These are phyloP conservation scores for Schrankia costaestrigalis DNA, from an alignment of 2,888 invertebrate genomes.

Conservation along the genomic window DNA sequence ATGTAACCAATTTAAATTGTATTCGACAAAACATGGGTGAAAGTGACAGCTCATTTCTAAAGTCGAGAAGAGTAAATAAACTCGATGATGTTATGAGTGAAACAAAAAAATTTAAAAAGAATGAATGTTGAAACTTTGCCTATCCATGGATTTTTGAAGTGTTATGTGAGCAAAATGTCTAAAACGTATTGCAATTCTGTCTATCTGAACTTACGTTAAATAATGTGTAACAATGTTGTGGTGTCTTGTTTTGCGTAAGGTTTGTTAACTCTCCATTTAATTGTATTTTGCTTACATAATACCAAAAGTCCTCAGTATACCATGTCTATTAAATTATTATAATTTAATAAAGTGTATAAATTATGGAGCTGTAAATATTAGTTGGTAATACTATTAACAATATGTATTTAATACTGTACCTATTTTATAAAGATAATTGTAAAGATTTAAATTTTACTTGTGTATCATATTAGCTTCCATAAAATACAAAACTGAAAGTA, in stretches of 20 bases:
- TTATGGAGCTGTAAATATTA: slow-evolving; percentile 74
- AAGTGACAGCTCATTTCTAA: slow-evolving; percentile 69
- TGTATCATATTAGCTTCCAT: slow-evolving; percentile 74
- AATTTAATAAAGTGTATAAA: slow-evolving; percentile 71
- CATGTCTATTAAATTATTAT: slow-evolving; percentile 72
- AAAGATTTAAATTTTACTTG: slow-evolving; percentile 63
- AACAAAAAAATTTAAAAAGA: slow-evolving; percentile 72
- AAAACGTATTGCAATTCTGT: too few relatives aligned
- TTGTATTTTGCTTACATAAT: too few relatives aligned
- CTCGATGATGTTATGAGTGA: slow-evolving; percentile 69
- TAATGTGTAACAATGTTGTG: too few relatives aligned
- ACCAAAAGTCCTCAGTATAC: too few relatives aligned
- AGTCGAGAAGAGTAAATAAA: slow-evolving; percentile 66
- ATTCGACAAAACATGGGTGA: slow-evolving; percentile 68
- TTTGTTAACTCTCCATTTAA: too few relatives aligned
- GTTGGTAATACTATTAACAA: slow-evolving; percentile 59
- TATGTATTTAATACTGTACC: slow-evolving; percentile 76
- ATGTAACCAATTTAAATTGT: slow-evolving; percentile 69
- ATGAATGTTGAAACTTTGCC: slow-evolving; percentile 67
- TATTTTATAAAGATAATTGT: slow-evolving; percentile 73
- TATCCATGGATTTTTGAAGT: too few relatives aligned
- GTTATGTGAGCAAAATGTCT: too few relatives aligned
- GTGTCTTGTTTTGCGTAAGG: too few relatives aligned
- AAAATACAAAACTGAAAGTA: slow-evolving; percentile 62
- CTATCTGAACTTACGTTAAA: too few relatives aligned